These are phyloP conservation scores for Avahi laniger DNA, from an alignment of 2,797 vertebrate genomes.

Conservation along the genomic window DNA sequence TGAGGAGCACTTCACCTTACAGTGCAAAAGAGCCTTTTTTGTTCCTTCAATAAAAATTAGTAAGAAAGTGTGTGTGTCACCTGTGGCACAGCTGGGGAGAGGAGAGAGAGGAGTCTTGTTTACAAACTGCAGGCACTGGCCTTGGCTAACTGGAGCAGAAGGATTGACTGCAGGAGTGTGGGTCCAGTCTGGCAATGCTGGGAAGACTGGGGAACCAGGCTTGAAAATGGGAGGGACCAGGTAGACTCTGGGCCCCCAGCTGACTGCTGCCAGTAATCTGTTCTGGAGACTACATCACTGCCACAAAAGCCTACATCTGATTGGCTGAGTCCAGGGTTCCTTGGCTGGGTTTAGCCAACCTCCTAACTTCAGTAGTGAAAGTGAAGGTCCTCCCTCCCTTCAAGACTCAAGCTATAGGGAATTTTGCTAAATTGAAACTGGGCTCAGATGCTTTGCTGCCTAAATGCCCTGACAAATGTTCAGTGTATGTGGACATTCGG, in stretches of 20 bases:
- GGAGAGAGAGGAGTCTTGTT: not conserved
- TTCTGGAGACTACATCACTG: not conserved
- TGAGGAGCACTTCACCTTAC: not conserved
- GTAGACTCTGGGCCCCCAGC: not conserved
- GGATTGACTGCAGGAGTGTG: not conserved
- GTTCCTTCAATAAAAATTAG: slow-evolving; percentile 28
- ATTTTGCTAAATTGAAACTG: not conserved
- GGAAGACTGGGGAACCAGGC: not conserved
- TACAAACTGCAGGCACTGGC: not conserved
- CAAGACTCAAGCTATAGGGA: not conserved
- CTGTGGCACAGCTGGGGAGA: not conserved
- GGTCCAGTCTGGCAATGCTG: not conserved
- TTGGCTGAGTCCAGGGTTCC: not conserved
- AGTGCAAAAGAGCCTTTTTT: not conserved
- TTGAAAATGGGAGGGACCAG: not conserved
- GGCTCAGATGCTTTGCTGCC: not conserved
- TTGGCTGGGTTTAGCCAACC: not conserved
- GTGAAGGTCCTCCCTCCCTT: not conserved
- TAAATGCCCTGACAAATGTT: not conserved
- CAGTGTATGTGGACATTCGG: not conserved
- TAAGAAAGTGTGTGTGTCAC: not conserved
- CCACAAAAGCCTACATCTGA: not conserved
- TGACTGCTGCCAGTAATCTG: not conserved
- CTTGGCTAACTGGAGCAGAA: not conserved
- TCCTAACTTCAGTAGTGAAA: not conserved